Base-by-base conservation (phyloP, 2,113 vertebrate genomes). In the Haplochromis burtoni region DNA sequence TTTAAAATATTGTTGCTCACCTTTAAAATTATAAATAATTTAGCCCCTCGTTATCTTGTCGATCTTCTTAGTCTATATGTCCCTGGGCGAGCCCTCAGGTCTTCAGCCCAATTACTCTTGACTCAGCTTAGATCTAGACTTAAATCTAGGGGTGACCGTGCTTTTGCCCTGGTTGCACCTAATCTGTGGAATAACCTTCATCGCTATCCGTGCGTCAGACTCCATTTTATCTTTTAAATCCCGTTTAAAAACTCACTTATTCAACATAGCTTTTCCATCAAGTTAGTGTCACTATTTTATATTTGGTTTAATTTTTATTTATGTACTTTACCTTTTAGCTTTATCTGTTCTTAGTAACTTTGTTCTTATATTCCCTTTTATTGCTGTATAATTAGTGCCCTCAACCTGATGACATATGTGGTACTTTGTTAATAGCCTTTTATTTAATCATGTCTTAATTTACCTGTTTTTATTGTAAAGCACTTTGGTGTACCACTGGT, bases 131-230 rank as follows among this genome's bases (percentile, higher is more conserved):
- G 49, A 10, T 10, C 49, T 51, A 51, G 49, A 51, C 9, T 51
- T 51, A n/a, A 51, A 51, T 51, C 49, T 1, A n/a, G 19, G 49
- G 5, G 5, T 51, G 17, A 51, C 49, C 49, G 1, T 10, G 49
- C 49, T 10, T 51, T n/a, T 51, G 49, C 49, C 8, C 49, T 51
- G 49, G 49, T 51, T 51, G 49, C 49, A 10, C 49, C 17, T 1
- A 3, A 51, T n/a, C 3, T 10, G 17, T 51, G 17, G 49, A 51
- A 51, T 1, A 51, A 51, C 47, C 17, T 51, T 51, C 8, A 51
- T 53, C 2, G 1, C 4, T 1, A 51, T 51, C 17, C 0, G 1
- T 53, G 51, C 3, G 0, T 21, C 51, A 53, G 10, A 53, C 51
- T 53, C 19, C 53, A 12, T 54, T 3, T 55, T 55, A 13, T 55